Evolutionary conservation across 2,113 vertebrate species (phyloP).

Genomic region (Hystrix cristata): DNA sequence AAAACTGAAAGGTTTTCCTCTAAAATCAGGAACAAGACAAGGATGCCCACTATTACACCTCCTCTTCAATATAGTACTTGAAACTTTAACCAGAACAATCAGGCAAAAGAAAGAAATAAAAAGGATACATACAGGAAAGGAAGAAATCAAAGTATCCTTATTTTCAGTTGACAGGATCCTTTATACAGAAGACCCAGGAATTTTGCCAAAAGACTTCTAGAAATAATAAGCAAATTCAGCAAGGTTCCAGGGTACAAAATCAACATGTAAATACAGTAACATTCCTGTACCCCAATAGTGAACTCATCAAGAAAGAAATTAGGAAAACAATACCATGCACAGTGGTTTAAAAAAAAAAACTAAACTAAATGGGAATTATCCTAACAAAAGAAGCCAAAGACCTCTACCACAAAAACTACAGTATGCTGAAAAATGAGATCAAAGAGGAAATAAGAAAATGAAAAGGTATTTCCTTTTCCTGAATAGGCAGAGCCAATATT

Average conservation of each 20-base stretch:
- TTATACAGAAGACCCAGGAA: no score
- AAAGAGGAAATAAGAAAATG: neutral
- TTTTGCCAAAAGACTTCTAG: no score
- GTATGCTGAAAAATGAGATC: neutral
- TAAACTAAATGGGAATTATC: neutral
- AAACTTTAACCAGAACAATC: no score
- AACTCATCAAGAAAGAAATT: neutral
- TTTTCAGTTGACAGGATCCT: no score
- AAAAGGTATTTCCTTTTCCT: neutral
- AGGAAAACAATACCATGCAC: neutral
- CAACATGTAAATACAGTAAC: neutral
- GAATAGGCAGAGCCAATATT: neutral
- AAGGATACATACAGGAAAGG: no score
- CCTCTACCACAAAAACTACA: neutral
- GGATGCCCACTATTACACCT: no score
- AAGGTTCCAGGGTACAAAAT: neutral
- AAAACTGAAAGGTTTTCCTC: no score
- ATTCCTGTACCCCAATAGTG: neutral
- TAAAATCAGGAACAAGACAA: no score
- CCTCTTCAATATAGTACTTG: no score
- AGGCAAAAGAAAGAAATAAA: no score
- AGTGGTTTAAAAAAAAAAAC: neutral
- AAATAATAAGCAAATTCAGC: neutral
- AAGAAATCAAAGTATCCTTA: no score
- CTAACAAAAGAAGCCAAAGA: neutral